Base-by-base conservation (phyloP, 2,888 invertebrate genomes). In the Sarcophaga carnaria region DNA sequence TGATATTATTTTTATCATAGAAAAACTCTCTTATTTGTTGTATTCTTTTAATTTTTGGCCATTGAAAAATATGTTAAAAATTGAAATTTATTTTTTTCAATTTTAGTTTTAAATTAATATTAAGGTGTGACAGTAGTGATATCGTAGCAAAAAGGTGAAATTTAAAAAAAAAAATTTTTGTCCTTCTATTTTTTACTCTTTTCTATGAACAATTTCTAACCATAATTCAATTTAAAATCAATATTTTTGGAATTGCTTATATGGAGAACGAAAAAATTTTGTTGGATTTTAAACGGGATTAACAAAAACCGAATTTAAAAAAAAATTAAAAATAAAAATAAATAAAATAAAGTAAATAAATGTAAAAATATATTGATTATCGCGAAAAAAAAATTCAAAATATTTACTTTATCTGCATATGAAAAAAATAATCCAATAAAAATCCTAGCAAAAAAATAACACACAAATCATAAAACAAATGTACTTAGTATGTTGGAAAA, bases 101-200 rank as follows among this genome's bases (percentile, higher is more conserved):
- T 78, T 78, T 86, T 63, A 92, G 92, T 92, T 91, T 90, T 88
- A 89, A 90, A 91, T 90, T 91, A 91, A 91, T 91, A 91, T 92
- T 89, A 91, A 91, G 91, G 91, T 91, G 92, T 92, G 92, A 92
- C 92, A 90, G 92, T 92, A 91, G 92, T 92, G 92, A 83, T 81
- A 87, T 88, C 78, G 88, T 88, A 88, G 88, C 88, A 82, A 74
- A 83, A 87, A 89, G 87, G 89, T 89, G 89, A 88, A 67, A 37
- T 8, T 37, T 37, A 2, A 37, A 37, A 37, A 37, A 37, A 37
- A 37, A 27, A 0, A 27, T 79, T 71, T 67, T 74, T 63, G 47
- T 75, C 22, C 14, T 66, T 10, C 0, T 45, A n/a, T 27, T 75
- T 62, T 67, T 66, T 45, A 22, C 67, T 54, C 1, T 77, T 74